phyloP scores from a whole-genome alignment of 2,888 invertebrate species.

The Bimastos eiseni region DNA sequence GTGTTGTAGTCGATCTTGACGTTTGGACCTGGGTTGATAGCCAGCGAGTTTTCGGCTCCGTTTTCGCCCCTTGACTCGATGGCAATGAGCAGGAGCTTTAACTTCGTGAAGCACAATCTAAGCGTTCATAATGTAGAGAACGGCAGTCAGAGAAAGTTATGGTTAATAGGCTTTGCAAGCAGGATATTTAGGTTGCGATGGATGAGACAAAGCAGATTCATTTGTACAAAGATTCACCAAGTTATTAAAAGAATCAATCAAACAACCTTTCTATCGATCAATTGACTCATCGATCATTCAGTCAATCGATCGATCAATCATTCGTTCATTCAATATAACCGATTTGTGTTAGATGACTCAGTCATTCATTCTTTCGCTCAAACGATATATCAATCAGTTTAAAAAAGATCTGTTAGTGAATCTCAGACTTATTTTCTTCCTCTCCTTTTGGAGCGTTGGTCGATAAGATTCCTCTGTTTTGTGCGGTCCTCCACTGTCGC shows the following conservation, averaged over 20 bases:
- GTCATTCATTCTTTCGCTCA: not conserved
- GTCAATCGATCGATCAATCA: not conserved
- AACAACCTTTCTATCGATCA: not conserved
- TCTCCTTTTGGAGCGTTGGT: no score
- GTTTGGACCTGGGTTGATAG: constrained; percentile 87
- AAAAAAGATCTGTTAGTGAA: not conserved
- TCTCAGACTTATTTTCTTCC: no score
- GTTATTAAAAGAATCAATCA: not conserved
- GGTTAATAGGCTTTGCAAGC: not conserved
- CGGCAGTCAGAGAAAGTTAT: not conserved
- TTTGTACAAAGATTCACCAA: not conserved
- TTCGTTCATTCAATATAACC: not conserved
- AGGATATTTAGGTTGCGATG: not conserved
- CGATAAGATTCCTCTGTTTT: no score
- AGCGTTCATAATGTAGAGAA: not conserved
- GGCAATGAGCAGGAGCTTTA: constrained; percentile 92
- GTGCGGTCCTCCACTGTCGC: no score
- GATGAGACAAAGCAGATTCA: not conserved
- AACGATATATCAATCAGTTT: not conserved
- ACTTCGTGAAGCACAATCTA: constrained; percentile 96
- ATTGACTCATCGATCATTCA: not conserved
- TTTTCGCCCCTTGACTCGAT: constrained; percentile 78
- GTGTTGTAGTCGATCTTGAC: constrained; percentile 93
- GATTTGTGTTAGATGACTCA: not conserved
- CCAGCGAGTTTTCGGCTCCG: constrained; percentile 89